Base-by-base conservation (phyloP, 2,113 vertebrate genomes). In the Hippopotamus amphibius region DNA sequence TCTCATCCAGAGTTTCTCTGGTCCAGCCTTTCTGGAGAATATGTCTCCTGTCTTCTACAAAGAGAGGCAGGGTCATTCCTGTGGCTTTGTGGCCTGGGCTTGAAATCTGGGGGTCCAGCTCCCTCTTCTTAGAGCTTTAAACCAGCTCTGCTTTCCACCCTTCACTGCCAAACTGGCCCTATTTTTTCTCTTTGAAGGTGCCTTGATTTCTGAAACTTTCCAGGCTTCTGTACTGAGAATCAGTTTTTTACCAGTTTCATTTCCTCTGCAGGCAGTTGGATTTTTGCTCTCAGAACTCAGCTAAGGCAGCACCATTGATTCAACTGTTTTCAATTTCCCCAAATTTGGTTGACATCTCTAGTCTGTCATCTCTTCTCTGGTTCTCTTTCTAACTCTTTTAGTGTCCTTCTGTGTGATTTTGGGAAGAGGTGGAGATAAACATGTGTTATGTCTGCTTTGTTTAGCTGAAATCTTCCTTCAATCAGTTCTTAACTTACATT, bases 111-210 rank as follows among this genome's bases (percentile, higher is more conserved):
- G 50, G 6, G 5, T 10, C 53, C 72, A 33, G 0, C 26, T 41
- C 1, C 57, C 30, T 3, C 28, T 22, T 21, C 9, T 30, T 46
- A 41, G 22, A 22, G 43, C 28, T 68, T 81, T 41, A 80, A 24
- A 15, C 46, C 33, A 2, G 12, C 10, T 33, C 72, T 72, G 66
- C 48, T 46, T 43, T 28, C 72, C 15, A 21, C 30, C 22, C 7
- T 14, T 46, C 5, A 10, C 24, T 4, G 16, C 3, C 11, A 5
- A 30, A 43, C 48, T 4, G 3, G 0, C 3, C 41, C 43, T 63
- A 6, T n/a, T n/a, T 33, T 59, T 26, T 59, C 43, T 26, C 14
- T 59, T 63, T 46, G n/a, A 33, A 63, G 46, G 77, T 43, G 4
- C 72, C 72, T 71, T 11, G 7, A 33, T 37, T 61, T 66, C 41